These are phyloP conservation scores for Struthio camelus DNA, from an alignment of 2,113 vertebrate species.

Conservation along the genomic window DNA sequence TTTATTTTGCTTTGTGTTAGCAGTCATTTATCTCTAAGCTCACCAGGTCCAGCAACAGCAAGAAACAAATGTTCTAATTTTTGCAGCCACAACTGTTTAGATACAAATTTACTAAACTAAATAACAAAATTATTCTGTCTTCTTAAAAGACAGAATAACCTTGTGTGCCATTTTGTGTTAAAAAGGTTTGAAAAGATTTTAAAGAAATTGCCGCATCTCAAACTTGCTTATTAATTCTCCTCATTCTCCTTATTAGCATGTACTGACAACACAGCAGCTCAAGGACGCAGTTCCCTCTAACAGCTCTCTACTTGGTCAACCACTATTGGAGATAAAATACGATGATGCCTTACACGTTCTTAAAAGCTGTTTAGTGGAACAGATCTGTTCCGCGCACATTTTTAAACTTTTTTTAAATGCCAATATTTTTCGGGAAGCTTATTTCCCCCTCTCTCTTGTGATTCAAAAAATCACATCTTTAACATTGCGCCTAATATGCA, in stretches of 20 bases:
- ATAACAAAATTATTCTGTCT: not conserved
- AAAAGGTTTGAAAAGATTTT: constrained; percentile 26
- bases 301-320: constrained; percentile 43
- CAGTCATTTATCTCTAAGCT: not conserved
- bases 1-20: not conserved
- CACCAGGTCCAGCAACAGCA: not conserved
- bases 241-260: constrained; percentile 76
- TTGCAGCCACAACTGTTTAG: not conserved
- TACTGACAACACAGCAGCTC: constrained; percentile 64
- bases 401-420: not conserved
- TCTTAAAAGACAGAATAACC: not conserved
- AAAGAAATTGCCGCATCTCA: constrained; percentile 14
- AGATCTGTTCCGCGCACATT: not conserved
- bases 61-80: not conserved
- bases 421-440: not conserved
- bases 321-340: constrained; percentile 38
- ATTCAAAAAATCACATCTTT: too few relatives aligned
- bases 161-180: not conserved
- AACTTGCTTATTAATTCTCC: constrained; percentile 77
- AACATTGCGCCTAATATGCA: not conserved
- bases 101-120: not conserved
- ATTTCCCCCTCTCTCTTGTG: too few relatives aligned
- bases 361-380: not conserved
- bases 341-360: constrained; percentile 24
- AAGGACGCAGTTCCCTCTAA: constrained; percentile 71